Base-by-base conservation (phyloP, 2,113 vertebrate species). In the Oenanthe melanoleuca region DNA sequence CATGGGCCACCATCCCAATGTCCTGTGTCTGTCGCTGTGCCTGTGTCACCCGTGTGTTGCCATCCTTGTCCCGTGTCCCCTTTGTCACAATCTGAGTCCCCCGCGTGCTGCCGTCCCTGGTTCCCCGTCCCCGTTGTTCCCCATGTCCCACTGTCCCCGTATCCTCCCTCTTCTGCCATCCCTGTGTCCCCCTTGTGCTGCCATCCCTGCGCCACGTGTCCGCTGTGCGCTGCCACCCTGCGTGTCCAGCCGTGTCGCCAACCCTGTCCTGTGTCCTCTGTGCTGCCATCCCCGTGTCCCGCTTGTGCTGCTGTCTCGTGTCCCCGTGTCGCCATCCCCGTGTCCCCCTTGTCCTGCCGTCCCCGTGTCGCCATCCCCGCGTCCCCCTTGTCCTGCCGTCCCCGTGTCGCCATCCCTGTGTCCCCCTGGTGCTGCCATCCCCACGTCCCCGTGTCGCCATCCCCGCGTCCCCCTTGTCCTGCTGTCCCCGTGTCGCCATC, bases 21-120 rank as follows among this genome's bases (percentile, higher is more conserved):
- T 31, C 50, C 34, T 16, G 8, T 6, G 0, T 38, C 14, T 8
- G 3, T 16, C 3, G 1, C 69, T n/a, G 17, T 49, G 42, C 42
- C 28, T 5, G 12, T 40, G 81, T 47, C 44, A 22, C 31, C 20
- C 3, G 3, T 31, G 31, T 14, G 21, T 14, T 14, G 15, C 25
- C 21, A 37, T 37, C 16, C 26, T 21, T 37, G 40, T 25, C 17
- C 24, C 11, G 4, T 45, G 33, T 45, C 38, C 15, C 23, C 7
- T 29, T 15, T 29, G 14, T 20, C 19, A 20, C 49, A 24, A 26
- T 44, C 40, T 42, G 40, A 42, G 38, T 56, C 29, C 13, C 28
- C 33, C 1, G 2, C 23, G 52, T 40, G n/a, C 8, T 28, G 31
- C 53, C 24, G 28, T 49, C 34, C 34, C 18, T 19, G 15, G 7